A percentile compares a stretch with the other conserved stretches of the same genome.
Evolutionary conservation across 2,888 invertebrate genomes (phyloP).

Genomic region (Nudaria mundana): DNA sequence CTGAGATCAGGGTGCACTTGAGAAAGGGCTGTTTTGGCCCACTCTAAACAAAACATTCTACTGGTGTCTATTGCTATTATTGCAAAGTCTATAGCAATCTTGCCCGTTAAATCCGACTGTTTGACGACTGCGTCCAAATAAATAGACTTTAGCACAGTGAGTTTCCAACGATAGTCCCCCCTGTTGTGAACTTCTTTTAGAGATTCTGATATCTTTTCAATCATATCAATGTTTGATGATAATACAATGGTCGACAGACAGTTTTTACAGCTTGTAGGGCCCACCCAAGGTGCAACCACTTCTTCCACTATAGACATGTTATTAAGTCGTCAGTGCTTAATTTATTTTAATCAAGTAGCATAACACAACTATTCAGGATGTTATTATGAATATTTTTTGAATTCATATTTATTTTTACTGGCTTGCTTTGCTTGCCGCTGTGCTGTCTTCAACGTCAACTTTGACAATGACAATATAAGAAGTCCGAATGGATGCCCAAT

Average conservation of each 20-base stretch:
- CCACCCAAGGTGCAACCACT: constrained; percentile 65
- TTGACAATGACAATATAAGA: too few species aligned
- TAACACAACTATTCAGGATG: too few species aligned
- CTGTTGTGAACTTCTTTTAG: constrained; percentile 56
- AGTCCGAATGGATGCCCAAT: too few species aligned
- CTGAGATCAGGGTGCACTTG: constrained; percentile 68
- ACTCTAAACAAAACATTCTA: constrained; percentile 63
- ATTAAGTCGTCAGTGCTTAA: too few species aligned
- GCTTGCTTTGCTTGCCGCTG: too few species aligned
- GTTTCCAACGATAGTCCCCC: constrained; percentile 61
- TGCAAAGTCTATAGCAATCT: constrained; percentile 65
- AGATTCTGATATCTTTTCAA: constrained; percentile 60
- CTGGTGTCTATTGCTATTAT: constrained; percentile 64
- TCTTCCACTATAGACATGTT: constrained; percentile 57
- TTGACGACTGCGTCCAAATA: constrained; percentile 55
- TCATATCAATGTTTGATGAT: constrained; percentile 60
- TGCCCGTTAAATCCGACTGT: constrained; percentile 56
- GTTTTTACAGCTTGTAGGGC: constrained; percentile 59
- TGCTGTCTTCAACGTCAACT: too few species aligned
- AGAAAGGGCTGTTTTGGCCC: constrained; percentile 56
- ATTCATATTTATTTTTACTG: too few species aligned
- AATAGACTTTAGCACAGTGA: constrained; percentile 55
- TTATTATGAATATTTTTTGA: too few species aligned
- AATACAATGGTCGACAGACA: constrained; percentile 59
- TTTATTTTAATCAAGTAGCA: too few species aligned